phyloP scores from a whole-genome alignment of 2,113 vertebrate species.

The Rallus limicola region DNA sequence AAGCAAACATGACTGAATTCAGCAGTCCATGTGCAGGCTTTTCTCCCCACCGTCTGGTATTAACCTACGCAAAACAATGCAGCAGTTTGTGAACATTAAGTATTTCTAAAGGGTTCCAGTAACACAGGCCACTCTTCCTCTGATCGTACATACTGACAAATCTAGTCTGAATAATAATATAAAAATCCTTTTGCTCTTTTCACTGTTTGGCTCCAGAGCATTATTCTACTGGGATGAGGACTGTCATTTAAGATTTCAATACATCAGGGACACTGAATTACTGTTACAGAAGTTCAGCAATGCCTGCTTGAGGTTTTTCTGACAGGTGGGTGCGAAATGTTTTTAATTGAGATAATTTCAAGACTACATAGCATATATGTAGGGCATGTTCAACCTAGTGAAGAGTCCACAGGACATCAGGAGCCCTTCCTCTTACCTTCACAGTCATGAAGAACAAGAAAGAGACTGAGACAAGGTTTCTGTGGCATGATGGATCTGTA shows the following conservation, averaged over 20 bases:
- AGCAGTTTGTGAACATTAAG: not conserved
- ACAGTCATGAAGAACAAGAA: conserved; percentile 8
- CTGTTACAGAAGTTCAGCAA: not conserved
- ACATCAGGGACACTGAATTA: not conserved
- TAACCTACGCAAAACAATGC: not conserved
- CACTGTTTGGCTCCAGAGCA: conserved; percentile 2
- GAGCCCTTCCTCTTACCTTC: not conserved
- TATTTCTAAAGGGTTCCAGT: not conserved
- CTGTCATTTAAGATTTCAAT: not conserved
- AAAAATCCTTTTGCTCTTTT: not conserved
- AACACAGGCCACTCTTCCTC: not conserved
- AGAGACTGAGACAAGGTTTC: not conserved
- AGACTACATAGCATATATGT: not conserved
- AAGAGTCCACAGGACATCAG: not conserved
- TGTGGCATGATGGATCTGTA: not conserved
- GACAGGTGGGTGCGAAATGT: conserved; percentile 1
- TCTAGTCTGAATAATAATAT: not conserved
- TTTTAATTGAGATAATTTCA: conserved; percentile 24
- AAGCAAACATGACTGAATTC: not conserved
- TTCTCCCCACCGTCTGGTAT: not conserved
- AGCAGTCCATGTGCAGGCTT: not conserved
- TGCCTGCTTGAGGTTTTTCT: not conserved
- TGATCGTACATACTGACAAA: not conserved
- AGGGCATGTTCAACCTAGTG: not conserved
- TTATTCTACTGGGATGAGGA: not conserved